Evolutionary conservation across 64 coral and sea anemone species (phyloP).

Genomic region (Porites australiensis): DNA sequence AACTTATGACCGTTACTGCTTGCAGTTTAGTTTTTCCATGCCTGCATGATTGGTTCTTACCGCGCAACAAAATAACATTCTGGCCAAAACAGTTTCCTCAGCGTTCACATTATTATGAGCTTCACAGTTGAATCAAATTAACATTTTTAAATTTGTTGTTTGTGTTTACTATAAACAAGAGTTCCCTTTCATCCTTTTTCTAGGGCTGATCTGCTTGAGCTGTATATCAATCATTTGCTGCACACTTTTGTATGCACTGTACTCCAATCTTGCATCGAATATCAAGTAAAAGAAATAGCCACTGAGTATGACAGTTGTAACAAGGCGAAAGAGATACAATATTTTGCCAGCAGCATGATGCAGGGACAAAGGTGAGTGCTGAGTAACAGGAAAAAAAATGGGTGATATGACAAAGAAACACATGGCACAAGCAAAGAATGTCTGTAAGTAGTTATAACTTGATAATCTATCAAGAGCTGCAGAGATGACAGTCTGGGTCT

Average conservation of each 20-base stretch:
- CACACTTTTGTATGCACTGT: conserved; percentile 72
- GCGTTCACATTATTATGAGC: too few relatives aligned
- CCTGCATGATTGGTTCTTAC: too few relatives aligned
- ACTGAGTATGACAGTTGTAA: conserved; percentile 44
- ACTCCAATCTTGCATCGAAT: conserved; percentile 69
- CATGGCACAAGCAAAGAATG: conserved; percentile 34
- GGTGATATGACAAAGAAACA: conserved; percentile 68
- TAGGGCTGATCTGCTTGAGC: conserved; percentile 43
- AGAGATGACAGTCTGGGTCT: conserved; percentile 32
- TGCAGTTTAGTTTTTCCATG: too few relatives aligned
- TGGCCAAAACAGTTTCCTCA: too few relatives aligned
- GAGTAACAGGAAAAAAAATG: conserved; percentile 37
- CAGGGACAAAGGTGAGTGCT: conserved; percentile 39
- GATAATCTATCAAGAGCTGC: conserved; percentile 21
- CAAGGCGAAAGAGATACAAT: conserved; percentile 63
- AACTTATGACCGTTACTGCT: too few relatives aligned
- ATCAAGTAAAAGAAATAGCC: conserved; percentile 65
- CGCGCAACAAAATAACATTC: too few relatives aligned
- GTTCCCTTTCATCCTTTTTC: conserved; percentile 23
- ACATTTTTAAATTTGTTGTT: background rate
- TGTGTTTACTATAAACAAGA: background rate
- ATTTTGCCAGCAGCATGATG: conserved; percentile 46
- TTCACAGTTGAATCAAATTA: too few relatives aligned
- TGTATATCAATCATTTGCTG: conserved; percentile 55
- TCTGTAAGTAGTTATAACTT: conserved; percentile 37